These are phyloP conservation scores for Drosophila simulans DNA, from an alignment of 1,140 invertebrate species.

Conservation along the genomic window DNA sequence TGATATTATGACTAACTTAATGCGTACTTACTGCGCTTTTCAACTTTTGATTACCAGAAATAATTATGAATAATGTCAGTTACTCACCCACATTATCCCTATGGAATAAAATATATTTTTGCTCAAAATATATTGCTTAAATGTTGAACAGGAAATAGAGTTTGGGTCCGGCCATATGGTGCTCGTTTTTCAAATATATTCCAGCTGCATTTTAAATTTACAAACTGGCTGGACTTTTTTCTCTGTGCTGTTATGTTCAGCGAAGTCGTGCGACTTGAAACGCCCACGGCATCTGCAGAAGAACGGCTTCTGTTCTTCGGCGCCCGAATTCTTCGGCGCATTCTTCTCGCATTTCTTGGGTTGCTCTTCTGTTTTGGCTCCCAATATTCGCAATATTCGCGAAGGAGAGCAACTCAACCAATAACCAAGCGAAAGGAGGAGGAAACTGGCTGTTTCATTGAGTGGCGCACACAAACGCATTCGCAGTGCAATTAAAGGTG, in stretches of 20 bases:
- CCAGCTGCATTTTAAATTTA: too few relatives aligned
- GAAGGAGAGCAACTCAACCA: too few relatives aligned
- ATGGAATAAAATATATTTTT: neutral
- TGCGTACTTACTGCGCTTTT: neutral
- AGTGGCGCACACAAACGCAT: neutral
- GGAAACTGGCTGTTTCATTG: too few relatives aligned
- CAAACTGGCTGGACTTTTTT: neutral
- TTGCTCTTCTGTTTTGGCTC: slow-evolving; percentile 73
- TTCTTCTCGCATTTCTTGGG: slow-evolving; percentile 30
- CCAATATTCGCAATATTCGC: slow-evolving; percentile 55
- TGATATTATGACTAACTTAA: neutral
- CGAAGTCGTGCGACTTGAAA: slow-evolving; percentile 37
- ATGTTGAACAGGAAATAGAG: too few relatives aligned
- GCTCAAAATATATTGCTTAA: too few relatives aligned
- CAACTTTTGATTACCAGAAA: neutral
- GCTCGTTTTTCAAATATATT: neutral
- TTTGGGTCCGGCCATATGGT: too few relatives aligned
- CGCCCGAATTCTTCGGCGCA: neutral
- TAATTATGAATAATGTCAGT: neutral
- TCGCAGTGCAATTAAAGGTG: slow-evolving; percentile 36
- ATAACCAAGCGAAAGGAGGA: too few relatives aligned
- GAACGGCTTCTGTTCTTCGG: slow-evolving; percentile 60
- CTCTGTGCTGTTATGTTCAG: slow-evolving; percentile 9
- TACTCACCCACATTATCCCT: neutral
- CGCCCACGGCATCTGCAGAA: slow-evolving; percentile 39